Conservation (phyloP, 2,888 invertebrate species). For the Volucella inanis region DNA sequence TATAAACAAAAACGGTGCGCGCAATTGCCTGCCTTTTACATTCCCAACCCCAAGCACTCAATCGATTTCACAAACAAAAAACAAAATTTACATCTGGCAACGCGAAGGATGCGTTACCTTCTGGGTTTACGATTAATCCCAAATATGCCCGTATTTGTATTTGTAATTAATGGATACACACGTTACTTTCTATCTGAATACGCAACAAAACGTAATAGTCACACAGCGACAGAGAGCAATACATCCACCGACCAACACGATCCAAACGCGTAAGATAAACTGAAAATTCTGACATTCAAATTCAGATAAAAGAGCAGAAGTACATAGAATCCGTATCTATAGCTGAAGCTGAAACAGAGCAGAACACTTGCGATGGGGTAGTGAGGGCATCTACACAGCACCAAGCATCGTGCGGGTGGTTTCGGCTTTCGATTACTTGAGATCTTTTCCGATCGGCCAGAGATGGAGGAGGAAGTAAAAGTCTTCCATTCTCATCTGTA, state of each 20-base stretch:
- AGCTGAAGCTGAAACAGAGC: constrained; percentile 6
- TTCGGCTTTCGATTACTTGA: constrained; percentile 47
- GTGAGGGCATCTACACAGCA: constrained; percentile 29
- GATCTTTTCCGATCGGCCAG: constrained; percentile 68
- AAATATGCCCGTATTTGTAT: neutral
- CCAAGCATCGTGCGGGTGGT: constrained; percentile 40
- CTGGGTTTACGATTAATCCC: constrained; percentile 19
- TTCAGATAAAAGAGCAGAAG: constrained; percentile 11
- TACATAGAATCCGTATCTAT: constrained; percentile 11
- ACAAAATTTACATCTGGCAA: constrained; percentile 16
- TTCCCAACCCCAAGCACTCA: neutral
- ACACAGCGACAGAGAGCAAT: neutral
- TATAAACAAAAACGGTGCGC: constrained; percentile 26
- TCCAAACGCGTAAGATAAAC: constrained; percentile 63
- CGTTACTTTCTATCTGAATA: neutral
- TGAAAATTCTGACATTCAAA: constrained; percentile 55
- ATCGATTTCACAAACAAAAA: constrained; percentile 12
- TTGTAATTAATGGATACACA: constrained; percentile 33
- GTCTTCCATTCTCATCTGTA: constrained; percentile 1
- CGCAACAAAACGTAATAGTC: neutral
- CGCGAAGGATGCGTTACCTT: constrained; percentile 10
- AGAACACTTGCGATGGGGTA: neutral
- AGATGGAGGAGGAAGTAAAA: constrained; percentile 37
- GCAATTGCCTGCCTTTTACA: neutral
- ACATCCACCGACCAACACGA: constrained; percentile 50